A percentile compares a stretch with the other conserved stretches of the same genome.
Conservation (phyloP, 2,797 vertebrate genomes). For the Crocidura indochinensis region DNA sequence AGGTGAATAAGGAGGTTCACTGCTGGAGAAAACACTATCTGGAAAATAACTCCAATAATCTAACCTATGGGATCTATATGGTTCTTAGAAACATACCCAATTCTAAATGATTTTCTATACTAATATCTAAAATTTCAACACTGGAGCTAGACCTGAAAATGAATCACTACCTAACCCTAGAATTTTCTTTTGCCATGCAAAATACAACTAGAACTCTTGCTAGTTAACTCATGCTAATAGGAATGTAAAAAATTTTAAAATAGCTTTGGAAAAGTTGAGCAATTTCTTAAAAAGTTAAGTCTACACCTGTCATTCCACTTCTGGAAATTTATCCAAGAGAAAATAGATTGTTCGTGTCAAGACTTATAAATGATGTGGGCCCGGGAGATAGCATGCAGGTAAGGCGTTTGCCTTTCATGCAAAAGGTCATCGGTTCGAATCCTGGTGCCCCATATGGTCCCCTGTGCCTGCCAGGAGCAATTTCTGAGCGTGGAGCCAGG, state of each 20-base stretch:
- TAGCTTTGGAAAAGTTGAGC: slow-evolving; percentile 7
- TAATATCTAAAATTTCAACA: slow-evolving; percentile 21
- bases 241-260: slow-evolving; percentile 19
- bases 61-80: not conserved
- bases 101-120: not conserved
- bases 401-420: too few species aligned
- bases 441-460: too few species aligned
- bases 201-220: slow-evolving; percentile 22
- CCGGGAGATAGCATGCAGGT: too few species aligned
- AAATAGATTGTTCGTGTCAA: slow-evolving; percentile 21
- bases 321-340: slow-evolving; percentile 43
- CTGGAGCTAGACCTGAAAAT: not conserved
- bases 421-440: too few species aligned
- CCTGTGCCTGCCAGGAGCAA: too few species aligned
- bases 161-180: not conserved
- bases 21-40: not conserved
- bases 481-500: too few species aligned
- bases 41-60: not conserved
- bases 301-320: not conserved
- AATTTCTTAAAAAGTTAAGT: slow-evolving; percentile 55
- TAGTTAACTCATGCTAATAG: not conserved
- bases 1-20: not conserved
- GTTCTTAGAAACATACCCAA: not conserved
- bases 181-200: slow-evolving; percentile 37
- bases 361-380: not conserved